Evolutionary conservation across 64 coral and sea anemone genomes (phyloP).

Genomic region (Stylophora pistillata): DNA sequence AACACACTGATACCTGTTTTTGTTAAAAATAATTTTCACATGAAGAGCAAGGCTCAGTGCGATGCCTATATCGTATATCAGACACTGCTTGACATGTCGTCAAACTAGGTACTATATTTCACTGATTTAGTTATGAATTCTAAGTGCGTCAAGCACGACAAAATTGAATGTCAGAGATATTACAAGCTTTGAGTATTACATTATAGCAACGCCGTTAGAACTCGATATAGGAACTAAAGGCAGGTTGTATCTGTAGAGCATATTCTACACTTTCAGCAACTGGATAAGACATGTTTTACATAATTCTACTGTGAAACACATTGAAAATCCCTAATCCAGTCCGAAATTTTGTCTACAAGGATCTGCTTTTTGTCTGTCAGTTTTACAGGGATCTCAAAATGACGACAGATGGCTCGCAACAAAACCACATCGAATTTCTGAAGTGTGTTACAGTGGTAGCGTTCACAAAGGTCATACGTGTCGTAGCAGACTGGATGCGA

Average conservation of each 20-base stretch:
- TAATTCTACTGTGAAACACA: slow-evolving; percentile 17
- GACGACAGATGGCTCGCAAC: slow-evolving; percentile 49
- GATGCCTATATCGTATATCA: too few species aligned
- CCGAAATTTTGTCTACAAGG: slow-evolving; percentile 58
- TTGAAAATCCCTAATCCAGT: slow-evolving; percentile 56
- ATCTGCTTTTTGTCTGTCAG: slow-evolving; percentile 61
- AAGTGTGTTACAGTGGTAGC: slow-evolving; percentile 63
- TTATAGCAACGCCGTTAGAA: too few species aligned
- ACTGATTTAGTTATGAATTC: too few species aligned
- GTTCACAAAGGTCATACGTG: slow-evolving; percentile 55
- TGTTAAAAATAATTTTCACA: too few species aligned
- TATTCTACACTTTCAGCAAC: not conserved
- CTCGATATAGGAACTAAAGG: not conserved
- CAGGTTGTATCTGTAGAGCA: not conserved
- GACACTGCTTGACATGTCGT: too few species aligned
- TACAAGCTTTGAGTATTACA: too few species aligned
- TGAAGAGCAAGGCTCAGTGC: too few species aligned
- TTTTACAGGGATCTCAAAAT: slow-evolving; percentile 68
- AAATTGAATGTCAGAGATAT: too few species aligned
- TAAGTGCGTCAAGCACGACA: too few species aligned
- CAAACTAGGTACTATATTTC: too few species aligned
- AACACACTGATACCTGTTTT: too few species aligned
- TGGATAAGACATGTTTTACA: not conserved
- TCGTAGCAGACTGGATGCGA: slow-evolving; percentile 73
- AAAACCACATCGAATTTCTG: slow-evolving; percentile 37